Evolutionary conservation across 2,888 invertebrate species (phyloP).

Genomic region (Campopleginae sp.): DNA sequence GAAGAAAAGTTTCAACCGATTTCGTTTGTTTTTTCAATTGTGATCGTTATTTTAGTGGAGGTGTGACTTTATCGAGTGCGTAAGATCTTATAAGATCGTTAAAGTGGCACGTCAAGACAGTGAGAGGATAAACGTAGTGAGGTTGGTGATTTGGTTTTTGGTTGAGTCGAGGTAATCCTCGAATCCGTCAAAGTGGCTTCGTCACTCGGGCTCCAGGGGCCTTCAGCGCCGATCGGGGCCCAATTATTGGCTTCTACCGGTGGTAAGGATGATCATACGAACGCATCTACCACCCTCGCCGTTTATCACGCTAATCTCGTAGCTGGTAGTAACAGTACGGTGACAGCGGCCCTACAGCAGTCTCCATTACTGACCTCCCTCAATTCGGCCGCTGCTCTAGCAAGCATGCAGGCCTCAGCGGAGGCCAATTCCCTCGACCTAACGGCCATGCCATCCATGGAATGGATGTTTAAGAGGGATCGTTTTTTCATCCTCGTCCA

Average conservation of each 20-base stretch:
- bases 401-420: slow-evolving; percentile 89
- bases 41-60: neutral
- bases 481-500: slow-evolving; percentile 96
- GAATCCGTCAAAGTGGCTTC: slow-evolving; percentile 85
- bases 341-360: slow-evolving; percentile 81
- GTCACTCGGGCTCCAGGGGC: slow-evolving; percentile 84
- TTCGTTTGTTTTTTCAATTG: neutral
- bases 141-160: slow-evolving; percentile 70
- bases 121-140: neutral
- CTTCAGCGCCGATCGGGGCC: slow-evolving; percentile 84
- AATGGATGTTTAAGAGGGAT: slow-evolving; percentile 98
- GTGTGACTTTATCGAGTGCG: slow-evolving; percentile 14
- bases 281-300: slow-evolving; percentile 72
- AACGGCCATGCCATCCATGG: slow-evolving; percentile 97
- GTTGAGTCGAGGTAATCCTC: slow-evolving; percentile 71
- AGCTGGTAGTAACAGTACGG: slow-evolving; percentile 82
- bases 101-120: slow-evolving; percentile 18
- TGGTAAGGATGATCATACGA: slow-evolving; percentile 78
- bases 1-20: neutral
- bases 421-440: slow-evolving; percentile 95
- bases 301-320: slow-evolving; percentile 83
- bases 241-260: slow-evolving; percentile 81
- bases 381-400: slow-evolving; percentile 84
- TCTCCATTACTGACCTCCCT: slow-evolving; percentile 81
- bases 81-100: neutral